A percentile compares a stretch with the other conserved stretches of the same genome.
Evolutionary conservation across 2,888 invertebrate genomes (phyloP).

Genomic region (Xestia c-nigrum): DNA sequence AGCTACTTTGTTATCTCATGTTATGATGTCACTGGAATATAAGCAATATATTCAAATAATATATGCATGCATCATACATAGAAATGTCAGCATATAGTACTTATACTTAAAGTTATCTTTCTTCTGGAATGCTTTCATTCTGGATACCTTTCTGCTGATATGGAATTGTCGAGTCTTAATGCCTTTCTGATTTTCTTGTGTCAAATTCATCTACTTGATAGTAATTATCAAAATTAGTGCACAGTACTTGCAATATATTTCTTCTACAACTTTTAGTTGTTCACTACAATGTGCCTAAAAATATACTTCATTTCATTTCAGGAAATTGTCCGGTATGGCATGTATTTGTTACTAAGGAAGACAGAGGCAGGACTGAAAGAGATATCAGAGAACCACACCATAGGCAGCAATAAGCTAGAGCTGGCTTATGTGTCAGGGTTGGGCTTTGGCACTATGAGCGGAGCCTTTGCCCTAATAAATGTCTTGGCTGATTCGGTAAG

Average conservation of each 20-base stretch:
- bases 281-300: not conserved
- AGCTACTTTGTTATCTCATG: not conserved
- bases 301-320: slow-evolving; percentile 87
- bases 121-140: not conserved
- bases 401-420: slow-evolving; percentile 96
- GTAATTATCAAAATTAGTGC: not conserved
- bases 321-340: slow-evolving; percentile 96
- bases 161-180: not conserved
- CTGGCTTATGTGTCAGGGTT: slow-evolving; percentile 99
- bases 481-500: slow-evolving; percentile 97
- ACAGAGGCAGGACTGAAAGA: slow-evolving; percentile 98
- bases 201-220: no score
- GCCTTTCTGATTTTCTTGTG: not conserved
- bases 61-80: not conserved
- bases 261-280: not conserved
- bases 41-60: not conserved
- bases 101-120: not conserved
- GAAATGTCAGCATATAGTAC: not conserved
- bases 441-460: slow-evolving; percentile 99
- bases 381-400: slow-evolving; percentile 94
- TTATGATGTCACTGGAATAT: slow-evolving; percentile 11
- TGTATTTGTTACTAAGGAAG: slow-evolving; percentile 94
- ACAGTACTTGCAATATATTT: not conserved
- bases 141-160: not conserved
- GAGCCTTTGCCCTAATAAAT: slow-evolving; percentile 98